Evolutionary conservation across 2,888 invertebrate genomes (phyloP).

Genomic region (Lithosia quadra): DNA sequence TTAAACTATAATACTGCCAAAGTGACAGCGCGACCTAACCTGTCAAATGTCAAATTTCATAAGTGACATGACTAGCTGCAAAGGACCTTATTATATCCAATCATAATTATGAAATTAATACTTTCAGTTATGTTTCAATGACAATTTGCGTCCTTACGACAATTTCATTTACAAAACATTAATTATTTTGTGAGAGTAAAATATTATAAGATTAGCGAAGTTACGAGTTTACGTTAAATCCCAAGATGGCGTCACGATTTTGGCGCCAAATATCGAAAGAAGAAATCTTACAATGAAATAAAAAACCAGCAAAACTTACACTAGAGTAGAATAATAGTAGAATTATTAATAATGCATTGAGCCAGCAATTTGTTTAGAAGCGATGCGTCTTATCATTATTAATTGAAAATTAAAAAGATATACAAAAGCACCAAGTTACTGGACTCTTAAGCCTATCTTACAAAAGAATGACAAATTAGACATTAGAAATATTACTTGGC

Average conservation of each 20-base stretch:
- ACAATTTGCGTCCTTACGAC: conserved; percentile 42
- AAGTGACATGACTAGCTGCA: conserved; percentile 83
- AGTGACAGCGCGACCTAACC: conserved; percentile 50
- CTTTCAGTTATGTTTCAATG: conserved; percentile 39
- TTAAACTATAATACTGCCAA: conserved; percentile 66
- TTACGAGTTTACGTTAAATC: conserved; percentile 32
- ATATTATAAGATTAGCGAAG: conserved; percentile 21
- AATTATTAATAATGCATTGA: conserved; percentile 72
- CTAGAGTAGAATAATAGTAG: conserved; percentile 50
- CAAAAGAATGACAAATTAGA: conserved; percentile 31
- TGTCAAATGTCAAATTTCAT: conserved; percentile 65
- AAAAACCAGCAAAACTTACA: conserved; percentile 57
- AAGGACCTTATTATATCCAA: conserved; percentile 58
- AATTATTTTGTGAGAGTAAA: conserved; percentile 34
- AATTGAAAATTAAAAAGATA: conserved; percentile 55
- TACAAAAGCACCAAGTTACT: conserved; percentile 72
- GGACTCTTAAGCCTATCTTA: conserved; percentile 63
- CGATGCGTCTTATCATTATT: conserved; percentile 61
- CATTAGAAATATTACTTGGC: conserved; percentile 24
- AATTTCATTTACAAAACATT: conserved; percentile 26
- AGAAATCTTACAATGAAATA: conserved; percentile 37
- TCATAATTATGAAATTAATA: conserved; percentile 49
- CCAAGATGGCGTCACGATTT: conserved; percentile 43
- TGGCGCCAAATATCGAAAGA: conserved; percentile 38
- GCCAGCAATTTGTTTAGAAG: conserved; percentile 73